These are phyloP conservation scores for Aphaenogaster floridana DNA, from an alignment of 1,140 invertebrate genomes.

Conservation along the genomic window DNA sequence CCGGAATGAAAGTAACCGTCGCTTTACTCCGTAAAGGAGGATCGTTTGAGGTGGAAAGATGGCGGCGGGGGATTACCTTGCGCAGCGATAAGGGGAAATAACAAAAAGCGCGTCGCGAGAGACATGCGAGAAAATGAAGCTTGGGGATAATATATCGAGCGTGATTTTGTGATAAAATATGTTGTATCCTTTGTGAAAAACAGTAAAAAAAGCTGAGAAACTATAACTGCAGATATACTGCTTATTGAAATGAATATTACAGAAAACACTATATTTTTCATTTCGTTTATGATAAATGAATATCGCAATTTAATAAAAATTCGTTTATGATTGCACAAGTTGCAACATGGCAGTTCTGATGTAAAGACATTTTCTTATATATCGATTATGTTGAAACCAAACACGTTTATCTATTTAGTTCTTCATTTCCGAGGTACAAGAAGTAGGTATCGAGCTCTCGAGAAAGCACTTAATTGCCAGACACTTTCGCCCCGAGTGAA, in stretches of 20 bases:
- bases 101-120: slow-evolving; percentile 55
- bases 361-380: background rate
- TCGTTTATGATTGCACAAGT: background rate
- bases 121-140: slow-evolving; percentile 46
- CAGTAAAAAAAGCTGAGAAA: background rate
- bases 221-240: background rate
- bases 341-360: background rate
- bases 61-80: slow-evolving; percentile 52
- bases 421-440: background rate
- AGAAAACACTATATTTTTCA: background rate
- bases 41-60: slow-evolving; percentile 49
- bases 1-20: slow-evolving; percentile 59
- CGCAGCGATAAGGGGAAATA: slow-evolving; percentile 57
- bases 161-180: slow-evolving; percentile 45
- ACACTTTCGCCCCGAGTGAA: background rate
- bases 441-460: no score
- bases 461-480: slow-evolving; percentile 21
- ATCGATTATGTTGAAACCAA: slow-evolving; percentile 3
- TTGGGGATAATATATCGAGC: slow-evolving; percentile 33
- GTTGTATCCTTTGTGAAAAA: background rate
- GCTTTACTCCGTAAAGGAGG: slow-evolving; percentile 44
- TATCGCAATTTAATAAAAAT: slow-evolving; percentile 2
- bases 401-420: background rate
- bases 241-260: background rate
- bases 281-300: background rate